These are phyloP conservation scores for Loripinus fragilis DNA, from an alignment of 2,888 invertebrate genomes.

Conservation along the genomic window DNA sequence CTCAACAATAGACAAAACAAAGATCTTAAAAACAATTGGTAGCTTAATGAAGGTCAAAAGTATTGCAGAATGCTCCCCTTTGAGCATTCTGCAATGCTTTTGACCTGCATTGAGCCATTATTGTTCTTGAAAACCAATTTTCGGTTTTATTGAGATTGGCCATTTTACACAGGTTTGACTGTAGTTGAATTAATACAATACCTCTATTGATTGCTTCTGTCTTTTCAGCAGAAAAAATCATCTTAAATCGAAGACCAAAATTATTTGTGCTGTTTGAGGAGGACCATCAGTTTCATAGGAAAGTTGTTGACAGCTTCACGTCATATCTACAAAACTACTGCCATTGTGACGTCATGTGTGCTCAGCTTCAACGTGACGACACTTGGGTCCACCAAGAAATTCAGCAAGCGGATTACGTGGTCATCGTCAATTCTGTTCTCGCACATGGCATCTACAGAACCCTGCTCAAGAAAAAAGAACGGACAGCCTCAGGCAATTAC, in stretches of 20 bases:
- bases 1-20: too few relatives aligned
- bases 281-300: conserved; percentile 48
- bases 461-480: neutral
- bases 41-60: too few relatives aligned
- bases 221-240: conserved; percentile 40
- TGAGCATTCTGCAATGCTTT: too few relatives aligned
- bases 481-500: neutral
- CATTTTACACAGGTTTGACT: too few relatives aligned
- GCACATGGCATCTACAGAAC: conserved; percentile 35
- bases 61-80: too few relatives aligned
- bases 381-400: conserved; percentile 58
- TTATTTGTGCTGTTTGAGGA: conserved; percentile 54
- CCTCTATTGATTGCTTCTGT: neutral
- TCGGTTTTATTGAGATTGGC: too few relatives aligned
- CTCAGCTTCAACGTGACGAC: conserved; percentile 45
- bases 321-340: conserved; percentile 51
- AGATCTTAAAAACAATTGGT: too few relatives aligned
- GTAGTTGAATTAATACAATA: too few relatives aligned
- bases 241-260: conserved; percentile 36
- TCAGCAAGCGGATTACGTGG: conserved; percentile 45
- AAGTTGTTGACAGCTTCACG: conserved; percentile 46
- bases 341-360: conserved; percentile 47
- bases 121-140: too few relatives aligned
- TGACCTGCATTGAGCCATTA: too few relatives aligned
- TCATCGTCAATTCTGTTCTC: conserved; percentile 55